These are phyloP conservation scores for Molorchus minor DNA, from an alignment of 2,888 invertebrate species.

Conservation along the genomic window DNA sequence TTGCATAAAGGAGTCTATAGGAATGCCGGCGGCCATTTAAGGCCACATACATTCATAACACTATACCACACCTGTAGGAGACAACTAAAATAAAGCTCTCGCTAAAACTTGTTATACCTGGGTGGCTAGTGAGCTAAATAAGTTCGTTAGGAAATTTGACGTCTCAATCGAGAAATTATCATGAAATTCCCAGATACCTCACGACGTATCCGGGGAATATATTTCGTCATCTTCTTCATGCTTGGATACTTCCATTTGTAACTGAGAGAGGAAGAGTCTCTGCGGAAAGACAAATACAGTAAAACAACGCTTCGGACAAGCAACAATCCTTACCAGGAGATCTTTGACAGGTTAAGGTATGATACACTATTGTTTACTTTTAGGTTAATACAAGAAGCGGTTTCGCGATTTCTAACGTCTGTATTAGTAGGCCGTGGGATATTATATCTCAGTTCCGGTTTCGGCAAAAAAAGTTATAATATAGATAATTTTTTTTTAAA, in stretches of 20 bases:
- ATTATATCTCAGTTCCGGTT: constrained; percentile 48
- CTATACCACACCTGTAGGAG: constrained; percentile 1
- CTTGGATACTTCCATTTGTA: constrained; percentile 19
- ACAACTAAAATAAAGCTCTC: not conserved
- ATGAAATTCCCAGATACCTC: constrained; percentile 8
- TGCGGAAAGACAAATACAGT: constrained; percentile 32
- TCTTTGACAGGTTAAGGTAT: constrained; percentile 50
- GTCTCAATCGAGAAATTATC: constrained; percentile 23
- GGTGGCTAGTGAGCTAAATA: constrained; percentile 16
- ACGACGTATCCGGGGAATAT: constrained; percentile 15
- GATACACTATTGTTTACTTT: constrained; percentile 52
- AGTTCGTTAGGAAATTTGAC: constrained; percentile 22
- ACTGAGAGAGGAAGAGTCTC: constrained; percentile 17
- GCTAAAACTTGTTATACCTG: constrained; percentile 10
- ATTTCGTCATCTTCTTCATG: constrained; percentile 22
- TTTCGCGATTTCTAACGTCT: constrained; percentile 51
- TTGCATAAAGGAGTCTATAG: constrained; percentile 1
- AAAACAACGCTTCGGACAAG: constrained; percentile 29
- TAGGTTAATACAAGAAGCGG: constrained; percentile 52
- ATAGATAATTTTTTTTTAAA: constrained; percentile 22
- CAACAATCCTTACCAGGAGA: constrained; percentile 41
- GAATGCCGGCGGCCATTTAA: constrained; percentile 1
- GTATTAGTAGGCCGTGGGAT: constrained; percentile 53
- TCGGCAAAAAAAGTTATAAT: constrained; percentile 24
- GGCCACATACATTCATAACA: not conserved